Conservation (phyloP, 2,113 vertebrate species). For the Myiozetetes cayanensis region DNA sequence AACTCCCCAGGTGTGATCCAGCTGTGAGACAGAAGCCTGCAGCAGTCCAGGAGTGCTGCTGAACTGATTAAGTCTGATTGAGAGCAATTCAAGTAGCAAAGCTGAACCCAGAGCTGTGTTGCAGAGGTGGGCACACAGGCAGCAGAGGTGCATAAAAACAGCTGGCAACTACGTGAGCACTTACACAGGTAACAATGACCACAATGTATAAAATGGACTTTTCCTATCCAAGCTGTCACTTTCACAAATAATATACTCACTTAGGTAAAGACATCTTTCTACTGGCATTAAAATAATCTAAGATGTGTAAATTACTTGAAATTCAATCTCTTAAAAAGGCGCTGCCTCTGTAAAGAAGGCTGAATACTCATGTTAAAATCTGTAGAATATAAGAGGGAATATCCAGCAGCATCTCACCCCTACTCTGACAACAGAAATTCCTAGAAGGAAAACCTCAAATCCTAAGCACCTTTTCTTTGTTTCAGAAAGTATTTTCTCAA, state of each 20-base stretch:
- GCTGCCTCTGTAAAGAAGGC: background rate
- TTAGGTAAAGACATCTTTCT: background rate
- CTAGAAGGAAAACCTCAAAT: background rate
- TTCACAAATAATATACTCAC: background rate
- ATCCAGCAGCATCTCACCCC: background rate
- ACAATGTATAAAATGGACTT: background rate
- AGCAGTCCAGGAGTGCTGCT: background rate
- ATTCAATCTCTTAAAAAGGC: background rate
- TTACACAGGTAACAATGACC: background rate
- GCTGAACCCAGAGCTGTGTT: background rate
- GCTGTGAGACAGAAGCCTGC: background rate
- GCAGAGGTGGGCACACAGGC: background rate
- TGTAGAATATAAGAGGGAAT: background rate
- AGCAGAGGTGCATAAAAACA: background rate
- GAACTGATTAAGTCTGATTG: background rate
- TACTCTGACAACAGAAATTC: background rate
- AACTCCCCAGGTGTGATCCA: background rate
- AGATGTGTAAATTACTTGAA: background rate
- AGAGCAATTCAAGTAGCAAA: rapidly evolving
- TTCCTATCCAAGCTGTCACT: background rate
- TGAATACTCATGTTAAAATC: background rate
- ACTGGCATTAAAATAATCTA: background rate
- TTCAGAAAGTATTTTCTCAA: background rate
- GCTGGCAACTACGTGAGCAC: background rate
- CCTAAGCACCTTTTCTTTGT: background rate